Percentiles rank a stretch among this genome's conserved stretches.
Evolutionary conservation across 2,113 vertebrate species (phyloP).

Genomic region (Papio anubis): DNA sequence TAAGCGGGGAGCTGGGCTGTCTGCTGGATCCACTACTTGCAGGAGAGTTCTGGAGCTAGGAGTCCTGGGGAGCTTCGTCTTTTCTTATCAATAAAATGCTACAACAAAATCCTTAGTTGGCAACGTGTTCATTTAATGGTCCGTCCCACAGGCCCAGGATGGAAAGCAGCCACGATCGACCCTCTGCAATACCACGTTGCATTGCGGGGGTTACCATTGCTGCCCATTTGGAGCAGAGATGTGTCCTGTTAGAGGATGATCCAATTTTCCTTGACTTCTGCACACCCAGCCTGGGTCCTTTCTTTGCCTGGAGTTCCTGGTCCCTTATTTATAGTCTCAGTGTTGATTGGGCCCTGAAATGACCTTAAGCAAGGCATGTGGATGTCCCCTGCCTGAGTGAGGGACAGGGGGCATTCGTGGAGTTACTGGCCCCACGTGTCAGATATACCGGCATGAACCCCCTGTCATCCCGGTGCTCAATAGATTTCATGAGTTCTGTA

Average conservation of each 20-base stretch:
- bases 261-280: background rate
- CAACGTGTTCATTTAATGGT: slow-evolving; percentile 48
- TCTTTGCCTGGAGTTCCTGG: background rate
- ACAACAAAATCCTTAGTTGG: slow-evolving; percentile 77
- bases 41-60: too few species aligned
- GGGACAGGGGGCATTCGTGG: accelerated
- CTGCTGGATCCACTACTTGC: slow-evolving; percentile 65
- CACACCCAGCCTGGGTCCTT: too few species aligned
- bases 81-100: slow-evolving; percentile 79
- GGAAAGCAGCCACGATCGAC: background rate
- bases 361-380: background rate
- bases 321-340: background rate
- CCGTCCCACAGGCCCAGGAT: background rate
- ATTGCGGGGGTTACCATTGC: background rate
- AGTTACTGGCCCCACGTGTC: background rate
- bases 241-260: background rate
- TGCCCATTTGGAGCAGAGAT: background rate
- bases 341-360: background rate
- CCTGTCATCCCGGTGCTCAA: background rate
- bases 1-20: slow-evolving; percentile 82
- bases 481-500: background rate
- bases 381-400: background rate
- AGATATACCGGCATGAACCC: accelerated
- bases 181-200: background rate
- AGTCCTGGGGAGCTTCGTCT: too few species aligned